A percentile compares a stretch with the other conserved stretches of the same genome.
Evolutionary conservation across 2,888 invertebrate genomes (phyloP).

Genomic region (Drosophila mimetica): DNA sequence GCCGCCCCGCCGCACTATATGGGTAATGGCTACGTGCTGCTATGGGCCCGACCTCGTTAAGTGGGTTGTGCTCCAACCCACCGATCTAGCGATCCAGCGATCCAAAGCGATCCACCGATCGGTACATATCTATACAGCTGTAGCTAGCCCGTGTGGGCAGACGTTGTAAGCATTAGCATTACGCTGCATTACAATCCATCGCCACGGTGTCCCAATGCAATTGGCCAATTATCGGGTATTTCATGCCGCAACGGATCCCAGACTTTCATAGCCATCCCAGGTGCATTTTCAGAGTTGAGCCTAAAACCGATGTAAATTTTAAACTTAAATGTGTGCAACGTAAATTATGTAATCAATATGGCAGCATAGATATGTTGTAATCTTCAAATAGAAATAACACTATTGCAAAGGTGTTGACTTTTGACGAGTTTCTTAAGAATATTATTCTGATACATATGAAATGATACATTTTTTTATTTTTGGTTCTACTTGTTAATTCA

Average conservation of each 20-base stretch:
- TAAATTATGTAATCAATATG: conserved; percentile 6
- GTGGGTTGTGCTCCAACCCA: conserved; percentile 30
- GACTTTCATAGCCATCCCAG: conserved; percentile 23
- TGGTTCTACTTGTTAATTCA: too few species aligned
- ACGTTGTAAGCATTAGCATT: conserved; percentile 13
- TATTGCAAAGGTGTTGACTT: not conserved
- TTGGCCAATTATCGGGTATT: conserved; percentile 40
- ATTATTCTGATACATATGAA: too few species aligned
- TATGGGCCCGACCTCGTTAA: conserved; percentile 43
- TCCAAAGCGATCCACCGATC: too few species aligned
- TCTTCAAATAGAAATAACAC: not conserved
- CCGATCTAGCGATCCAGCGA: conserved; percentile 1
- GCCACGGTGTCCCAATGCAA: conserved; percentile 33
- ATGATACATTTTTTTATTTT: too few species aligned
- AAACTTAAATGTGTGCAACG: conserved; percentile 22
- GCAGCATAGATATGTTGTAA: not conserved
- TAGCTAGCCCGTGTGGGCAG: conserved; percentile 26
- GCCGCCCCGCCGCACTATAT: conserved; percentile 22
- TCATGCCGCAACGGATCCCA: conserved; percentile 30
- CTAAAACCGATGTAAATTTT: conserved; percentile 25
- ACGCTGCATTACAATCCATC: conserved; percentile 5
- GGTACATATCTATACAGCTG: not conserved
- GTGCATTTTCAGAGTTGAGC: conserved; percentile 15
- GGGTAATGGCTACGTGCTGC: conserved; percentile 46
- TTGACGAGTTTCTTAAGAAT: too few species aligned